Conservation (phyloP, 2,888 invertebrate species). For the Parnassius orleans region DNA sequence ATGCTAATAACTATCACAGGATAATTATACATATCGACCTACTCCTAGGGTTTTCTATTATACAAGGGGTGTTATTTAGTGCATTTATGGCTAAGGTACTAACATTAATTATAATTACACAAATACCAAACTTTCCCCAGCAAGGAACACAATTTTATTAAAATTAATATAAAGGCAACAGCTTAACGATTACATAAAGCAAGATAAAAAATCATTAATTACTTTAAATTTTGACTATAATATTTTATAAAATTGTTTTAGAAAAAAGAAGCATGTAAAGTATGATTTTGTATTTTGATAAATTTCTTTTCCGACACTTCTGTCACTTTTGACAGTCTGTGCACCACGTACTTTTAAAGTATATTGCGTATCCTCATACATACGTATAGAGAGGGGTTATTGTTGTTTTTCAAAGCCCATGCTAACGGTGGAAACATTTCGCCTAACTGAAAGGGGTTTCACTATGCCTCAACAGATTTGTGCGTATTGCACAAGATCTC, state of each 20-base stretch:
- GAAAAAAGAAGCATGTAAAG: too few relatives aligned
- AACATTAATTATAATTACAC: too few relatives aligned
- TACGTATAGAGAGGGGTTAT: slow-evolving; percentile 65
- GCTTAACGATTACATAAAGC: too few relatives aligned
- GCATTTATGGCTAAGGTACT: too few relatives aligned
- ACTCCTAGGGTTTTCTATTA: too few relatives aligned
- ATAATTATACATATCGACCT: too few relatives aligned
- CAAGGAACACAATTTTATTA: background rate
- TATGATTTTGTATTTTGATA: too few relatives aligned
- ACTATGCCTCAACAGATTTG: slow-evolving; percentile 61
- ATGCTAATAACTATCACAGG: too few relatives aligned
- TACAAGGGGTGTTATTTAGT: too few relatives aligned
- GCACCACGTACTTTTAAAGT: slow-evolving; percentile 61
- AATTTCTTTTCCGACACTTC: background rate
- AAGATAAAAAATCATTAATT: too few relatives aligned
- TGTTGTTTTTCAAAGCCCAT: slow-evolving; percentile 75
- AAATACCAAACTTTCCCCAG: too few relatives aligned
- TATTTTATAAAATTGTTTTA: background rate
- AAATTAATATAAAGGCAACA: too few relatives aligned
- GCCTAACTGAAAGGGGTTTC: slow-evolving; percentile 61
- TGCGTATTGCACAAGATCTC: slow-evolving; percentile 51
- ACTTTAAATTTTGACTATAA: background rate
- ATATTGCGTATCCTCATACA: slow-evolving; percentile 73
- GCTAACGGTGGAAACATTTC: slow-evolving; percentile 51
- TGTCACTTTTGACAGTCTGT: slow-evolving; percentile 38